Evolutionary conservation across 2,113 vertebrate species (phyloP), one percentile per base, ranked within the genome.

Genomic region (Mormyrus iriodes): DNA sequence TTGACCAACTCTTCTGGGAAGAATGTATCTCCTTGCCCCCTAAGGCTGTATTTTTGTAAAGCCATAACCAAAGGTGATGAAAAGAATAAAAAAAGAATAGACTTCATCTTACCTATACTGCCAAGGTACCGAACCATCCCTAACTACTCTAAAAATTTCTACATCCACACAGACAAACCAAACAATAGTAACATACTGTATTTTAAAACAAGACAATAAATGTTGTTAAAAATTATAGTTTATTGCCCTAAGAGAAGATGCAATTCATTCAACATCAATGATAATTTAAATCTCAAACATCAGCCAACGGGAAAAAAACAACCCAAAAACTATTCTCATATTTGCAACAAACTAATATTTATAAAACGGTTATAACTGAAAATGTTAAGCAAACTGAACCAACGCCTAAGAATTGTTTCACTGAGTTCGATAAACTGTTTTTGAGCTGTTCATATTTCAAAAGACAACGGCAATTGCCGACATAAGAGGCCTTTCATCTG

Each of bases 41-140:
- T 88, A 91, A 91, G 91, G 92, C 92, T 89, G 89, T 42, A 91
- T 88, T 90, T 90, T 89, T 88, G 85, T 90, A 93, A 93, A 93
- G 93, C 92, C 93, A 92, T 92, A 95, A 94, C 92, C 93, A 93
- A 94, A 92, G 92, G 88, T 93, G 92, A 94, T 94, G 94, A 94
- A 91, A 93, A 93, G 93, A 93, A 94, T 91, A 94, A 93, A 93
- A 93, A 93, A 92, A 91, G 92, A 94, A 94, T 91, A 44, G 90
- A 92, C 92, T 93, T 93, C 94, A 94, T 93, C 52, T 95, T 93
- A 95, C 93, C 93, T 93, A 93, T 92, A 95, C 94, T 90, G 89
- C 91, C 92, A 89, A 92, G 91, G 91, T 86, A 92, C 91, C 27
- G 92, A 90, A 93, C 93, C 93, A 94, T 93, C 91, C 91, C 87